Base-by-base conservation (phyloP, 2,113 vertebrate genomes). In the Gorsachius goisagi region DNA sequence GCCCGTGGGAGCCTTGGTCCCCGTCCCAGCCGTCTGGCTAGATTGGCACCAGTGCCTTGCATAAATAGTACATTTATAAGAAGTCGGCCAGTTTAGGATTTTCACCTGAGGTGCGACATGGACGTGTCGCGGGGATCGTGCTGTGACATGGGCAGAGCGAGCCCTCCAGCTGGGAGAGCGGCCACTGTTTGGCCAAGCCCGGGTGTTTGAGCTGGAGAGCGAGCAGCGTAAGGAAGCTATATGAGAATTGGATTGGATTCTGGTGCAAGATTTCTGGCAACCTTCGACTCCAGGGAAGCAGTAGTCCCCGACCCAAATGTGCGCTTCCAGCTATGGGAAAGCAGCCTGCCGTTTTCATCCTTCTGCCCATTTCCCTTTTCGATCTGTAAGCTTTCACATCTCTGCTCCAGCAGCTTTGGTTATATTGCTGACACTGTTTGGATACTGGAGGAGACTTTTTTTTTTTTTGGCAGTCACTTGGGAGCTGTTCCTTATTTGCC, bases 401-500 rank as follows among this genome's bases (percentile, higher is more conserved):
- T 83, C 1, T 0, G 33, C 74, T 90, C 45, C 67, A 66, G 81
- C 90, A 91, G 78, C 78, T 90, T 69, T 90, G 47, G 30, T 86
- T 91, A 9, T 50, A 2, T 71, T 69, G 50, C 79, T 1, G 12
- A 52, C 55, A 32, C 49, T 85, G 50, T 90, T 80, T 92, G 88
- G 37, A 32, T 80, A 41, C 63, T 27, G 22, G 55, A 85, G 33
- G 55, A 80, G n/a, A 66, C 33, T 55, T 84, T 73, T 49, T 77
- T 83, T 83, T 59, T 91, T 41, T 41, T 41, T 41, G 81, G 60
- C 58, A 74, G 67, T 64, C 71, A 26, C 12, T 14, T 55, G 63
- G 59, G 93, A 85, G 27, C 78, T 66, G 85, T 63, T 95, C 67
- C 56, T 86, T 63, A 83, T 85, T 94, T 90, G 50, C 82, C 35